These are phyloP conservation scores for Melanotaenia parkinsoni DNA, from an alignment of 2,797 vertebrate species.

Conservation along the genomic window DNA sequence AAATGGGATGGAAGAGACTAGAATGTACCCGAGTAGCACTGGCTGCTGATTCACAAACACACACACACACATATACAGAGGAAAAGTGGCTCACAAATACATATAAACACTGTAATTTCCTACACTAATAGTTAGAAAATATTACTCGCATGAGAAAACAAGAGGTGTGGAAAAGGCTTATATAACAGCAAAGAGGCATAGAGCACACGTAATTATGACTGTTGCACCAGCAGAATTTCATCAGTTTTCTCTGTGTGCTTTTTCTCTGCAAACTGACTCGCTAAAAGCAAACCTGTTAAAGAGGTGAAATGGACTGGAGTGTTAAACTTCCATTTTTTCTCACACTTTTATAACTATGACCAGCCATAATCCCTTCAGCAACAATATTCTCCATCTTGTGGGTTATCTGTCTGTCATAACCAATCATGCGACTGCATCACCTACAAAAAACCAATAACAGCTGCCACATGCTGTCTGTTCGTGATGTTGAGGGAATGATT, in stretches of 20 bases:
- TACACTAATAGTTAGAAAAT: conserved; percentile 28
- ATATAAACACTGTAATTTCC: conserved; percentile 13
- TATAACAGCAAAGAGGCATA: conserved; percentile 44
- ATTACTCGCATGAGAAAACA: conserved; percentile 30
- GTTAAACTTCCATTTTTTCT: neutral
- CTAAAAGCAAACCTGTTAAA: conserved; percentile 31
- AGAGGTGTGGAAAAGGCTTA: conserved; percentile 21
- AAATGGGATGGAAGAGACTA: conserved; percentile 45
- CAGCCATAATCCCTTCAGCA: neutral
- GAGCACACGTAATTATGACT: conserved; percentile 40
- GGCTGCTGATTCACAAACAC: neutral
- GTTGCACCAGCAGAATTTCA: conserved; percentile 34
- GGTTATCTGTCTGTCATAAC: too few relatives aligned
- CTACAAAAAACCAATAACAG: too few relatives aligned
- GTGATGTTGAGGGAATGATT: too few relatives aligned
- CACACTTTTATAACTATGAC: neutral
- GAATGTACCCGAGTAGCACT: neutral
- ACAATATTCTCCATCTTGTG: neutral
- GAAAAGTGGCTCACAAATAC: neutral
- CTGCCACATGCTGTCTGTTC: too few relatives aligned
- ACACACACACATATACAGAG: too few relatives aligned
- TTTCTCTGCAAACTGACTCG: neutral
- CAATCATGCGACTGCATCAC: too few relatives aligned
- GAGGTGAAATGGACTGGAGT: conserved; percentile 22
- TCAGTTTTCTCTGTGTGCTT: conserved; percentile 14